Evolutionary conservation across 2,797 vertebrate species (phyloP).

Genomic region (Heteromormyrus szaboi): DNA sequence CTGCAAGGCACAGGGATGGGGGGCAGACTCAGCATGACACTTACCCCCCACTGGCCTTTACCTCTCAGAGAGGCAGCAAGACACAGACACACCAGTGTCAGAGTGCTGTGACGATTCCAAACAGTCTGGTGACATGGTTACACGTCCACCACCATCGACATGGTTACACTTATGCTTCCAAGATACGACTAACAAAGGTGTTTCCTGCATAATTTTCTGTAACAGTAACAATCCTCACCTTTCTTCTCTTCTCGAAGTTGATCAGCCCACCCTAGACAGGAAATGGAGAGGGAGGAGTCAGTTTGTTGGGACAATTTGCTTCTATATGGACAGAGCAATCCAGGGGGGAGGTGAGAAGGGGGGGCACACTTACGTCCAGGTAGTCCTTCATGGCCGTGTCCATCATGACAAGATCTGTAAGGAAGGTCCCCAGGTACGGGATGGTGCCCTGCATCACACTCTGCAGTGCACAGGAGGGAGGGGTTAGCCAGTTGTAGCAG

Average conservation of each 20-base stretch:
- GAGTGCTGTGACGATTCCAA: not conserved
- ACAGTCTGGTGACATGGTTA: not conserved
- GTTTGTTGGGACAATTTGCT: not conserved
- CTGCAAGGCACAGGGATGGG: conserved; percentile 42
- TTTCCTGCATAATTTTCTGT: not conserved
- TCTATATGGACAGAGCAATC: not conserved
- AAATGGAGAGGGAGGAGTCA: not conserved
- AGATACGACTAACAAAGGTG: not conserved
- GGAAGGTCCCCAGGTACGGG: conserved; percentile 78
- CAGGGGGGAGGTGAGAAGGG: not conserved
- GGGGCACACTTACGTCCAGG: conserved; percentile 63
- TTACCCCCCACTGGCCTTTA: not conserved
- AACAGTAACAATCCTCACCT: conserved; percentile 29
- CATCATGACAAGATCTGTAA: conserved; percentile 81
- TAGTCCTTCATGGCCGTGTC: conserved; percentile 83
- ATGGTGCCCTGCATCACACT: conserved; percentile 81
- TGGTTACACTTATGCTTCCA: not conserved
- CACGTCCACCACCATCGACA: not conserved
- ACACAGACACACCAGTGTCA: not conserved
- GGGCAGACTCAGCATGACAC: not conserved
- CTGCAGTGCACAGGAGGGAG: conserved; percentile 43
- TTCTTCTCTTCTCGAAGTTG: conserved; percentile 51
- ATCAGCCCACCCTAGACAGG: conserved; percentile 41
- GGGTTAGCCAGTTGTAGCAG: not conserved
- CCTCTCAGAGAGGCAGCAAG: not conserved